Percentiles rank a stretch among this genome's conserved stretches.
Evolutionary conservation across 2,113 vertebrate genomes (phyloP).

Genomic region (Ageneiosus marmoratus): DNA sequence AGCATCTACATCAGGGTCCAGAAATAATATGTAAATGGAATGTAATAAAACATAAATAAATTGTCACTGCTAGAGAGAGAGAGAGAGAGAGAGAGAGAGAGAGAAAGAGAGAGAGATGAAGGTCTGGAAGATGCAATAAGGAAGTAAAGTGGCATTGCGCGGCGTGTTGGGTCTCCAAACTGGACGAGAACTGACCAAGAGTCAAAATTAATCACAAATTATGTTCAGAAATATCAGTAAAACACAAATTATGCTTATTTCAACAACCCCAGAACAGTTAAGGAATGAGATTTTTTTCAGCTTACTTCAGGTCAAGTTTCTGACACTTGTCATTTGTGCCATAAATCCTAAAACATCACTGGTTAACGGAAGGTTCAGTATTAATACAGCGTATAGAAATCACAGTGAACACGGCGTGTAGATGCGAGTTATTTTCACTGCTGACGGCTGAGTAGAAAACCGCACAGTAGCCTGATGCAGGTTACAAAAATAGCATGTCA

Average conservation of each 20-base stretch:
- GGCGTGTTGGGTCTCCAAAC: conserved; percentile 21
- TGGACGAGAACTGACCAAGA: conserved; percentile 18
- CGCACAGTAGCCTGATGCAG: not conserved
- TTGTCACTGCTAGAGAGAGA: not conserved
- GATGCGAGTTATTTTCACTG: not conserved
- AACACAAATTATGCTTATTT: not conserved
- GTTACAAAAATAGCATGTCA: not conserved
- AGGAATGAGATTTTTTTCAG: no score
- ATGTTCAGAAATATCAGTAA: not conserved
- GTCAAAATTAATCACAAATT: not conserved
- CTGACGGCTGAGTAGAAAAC: not conserved
- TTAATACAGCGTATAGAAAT: not conserved
- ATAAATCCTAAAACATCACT: not conserved
- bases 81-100: not conserved
- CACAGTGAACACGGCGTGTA: not conserved
- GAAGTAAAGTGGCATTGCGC: conserved; percentile 44
- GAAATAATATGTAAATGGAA: not conserved
- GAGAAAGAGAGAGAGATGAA: not conserved
- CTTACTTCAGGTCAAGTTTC: not conserved
- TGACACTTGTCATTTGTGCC: not conserved
- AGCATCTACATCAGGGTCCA: not conserved
- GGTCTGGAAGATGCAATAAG: conserved; percentile 52
- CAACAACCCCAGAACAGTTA: not conserved
- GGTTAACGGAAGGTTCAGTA: not conserved
- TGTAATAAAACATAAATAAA: not conserved